Base-by-base conservation (phyloP, 1,140 invertebrate genomes). In the Pseudomyrmex flavicornis region DNA sequence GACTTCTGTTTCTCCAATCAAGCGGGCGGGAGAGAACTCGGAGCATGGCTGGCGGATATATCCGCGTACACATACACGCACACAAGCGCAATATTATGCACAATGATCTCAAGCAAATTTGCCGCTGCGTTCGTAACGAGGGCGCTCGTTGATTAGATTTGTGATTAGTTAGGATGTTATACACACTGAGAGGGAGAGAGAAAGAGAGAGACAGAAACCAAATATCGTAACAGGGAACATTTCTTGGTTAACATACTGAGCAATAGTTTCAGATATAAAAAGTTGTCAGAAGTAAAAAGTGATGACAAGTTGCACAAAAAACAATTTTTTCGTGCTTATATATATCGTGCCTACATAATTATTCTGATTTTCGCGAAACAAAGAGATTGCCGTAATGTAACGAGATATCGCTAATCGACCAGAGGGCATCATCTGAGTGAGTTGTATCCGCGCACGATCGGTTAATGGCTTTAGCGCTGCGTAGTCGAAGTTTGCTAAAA, bases 91-190 rank as follows among this genome's bases (percentile, higher is more conserved):
- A 10, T 52, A 84, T 87, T 84, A 80, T 66, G 65, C 44, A 58
- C 62, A 88, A 88, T 77, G 76, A 85, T 88, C 83, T 68, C 52
- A 69, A 66, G 46, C 56, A 58, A 88, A 88, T 88, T 76, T 59
- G 48, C 65, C 74, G 68, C 68, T 56, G 59, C 62, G 54, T 75
- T 46, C 22, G 52, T 87, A 88, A 85, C 66, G 56, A 88, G 72
- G 56, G 13, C 50, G 61, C 35, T 76, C 72, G 76, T 62, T 88
- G 86, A 88, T 88, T 88, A 88, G 87, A 88, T 88, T 88, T 73
- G 66, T 82, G 80, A 88, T 88, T 84, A 83, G 73, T 77, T 77
- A 58, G n/a, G 46, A 69, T 65, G 44, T 80, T 79, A 80, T 70
- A 70, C 63, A 22, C 15, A n/a, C 1, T 52, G 26, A 82, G 4